These are phyloP conservation scores for Syndactyla subalaris DNA, from an alignment of 2,797 vertebrate species.

Conservation along the genomic window DNA sequence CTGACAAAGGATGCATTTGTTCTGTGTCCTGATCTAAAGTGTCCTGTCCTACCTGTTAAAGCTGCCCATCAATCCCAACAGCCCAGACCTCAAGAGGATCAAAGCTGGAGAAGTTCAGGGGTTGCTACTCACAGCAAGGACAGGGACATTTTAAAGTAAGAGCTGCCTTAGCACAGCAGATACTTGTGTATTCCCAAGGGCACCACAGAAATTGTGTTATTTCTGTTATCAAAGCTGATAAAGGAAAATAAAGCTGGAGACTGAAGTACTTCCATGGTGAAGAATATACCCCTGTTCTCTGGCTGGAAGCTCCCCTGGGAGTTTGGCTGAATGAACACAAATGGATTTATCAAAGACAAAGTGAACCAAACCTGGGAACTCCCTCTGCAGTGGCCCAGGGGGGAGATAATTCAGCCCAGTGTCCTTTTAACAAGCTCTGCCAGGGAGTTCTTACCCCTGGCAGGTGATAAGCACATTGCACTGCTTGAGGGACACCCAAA, in stretches of 20 bases:
- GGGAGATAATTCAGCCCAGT: constrained; percentile 13
- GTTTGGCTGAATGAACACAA: not conserved
- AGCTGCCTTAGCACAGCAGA: not conserved
- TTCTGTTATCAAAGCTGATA: not conserved
- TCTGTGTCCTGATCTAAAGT: not conserved
- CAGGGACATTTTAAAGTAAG: not conserved
- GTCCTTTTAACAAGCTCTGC: not conserved
- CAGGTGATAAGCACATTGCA: constrained; percentile 5
- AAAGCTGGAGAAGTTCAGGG: not conserved
- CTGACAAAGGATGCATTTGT: not conserved
- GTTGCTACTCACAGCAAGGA: not conserved
- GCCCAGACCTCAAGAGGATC: not conserved
- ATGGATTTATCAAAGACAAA: not conserved
- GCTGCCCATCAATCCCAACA: not conserved
- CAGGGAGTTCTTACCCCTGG: constrained; percentile 21
- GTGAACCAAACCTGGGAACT: not conserved
- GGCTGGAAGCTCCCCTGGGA: not conserved
- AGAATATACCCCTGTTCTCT: not conserved
- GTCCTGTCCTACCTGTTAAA: not conserved
- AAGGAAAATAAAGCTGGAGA: not conserved
- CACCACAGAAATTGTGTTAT: accelerated
- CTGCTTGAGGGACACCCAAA: not conserved
- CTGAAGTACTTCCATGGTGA: not conserved
- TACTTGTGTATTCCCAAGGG: not conserved
- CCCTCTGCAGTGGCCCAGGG: not conserved